Base-by-base conservation (phyloP, 2,113 vertebrate species). In the Sciurus niger region DNA sequence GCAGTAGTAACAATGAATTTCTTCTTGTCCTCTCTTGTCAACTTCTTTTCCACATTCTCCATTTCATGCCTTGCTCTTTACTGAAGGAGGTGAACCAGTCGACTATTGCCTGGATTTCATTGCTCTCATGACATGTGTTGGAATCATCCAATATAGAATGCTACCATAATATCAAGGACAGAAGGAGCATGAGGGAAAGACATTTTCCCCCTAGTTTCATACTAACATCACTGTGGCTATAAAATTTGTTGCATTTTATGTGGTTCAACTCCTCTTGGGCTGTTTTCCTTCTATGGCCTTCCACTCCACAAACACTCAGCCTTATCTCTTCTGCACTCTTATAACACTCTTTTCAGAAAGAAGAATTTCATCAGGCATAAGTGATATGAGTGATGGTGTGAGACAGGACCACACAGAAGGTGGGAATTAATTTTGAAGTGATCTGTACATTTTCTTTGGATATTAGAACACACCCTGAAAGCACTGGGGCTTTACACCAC, bases 331-430 rank as follows among this genome's bases (percentile, higher is more conserved):
- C 51, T 40, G 2, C 12, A 89, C 18, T 78, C 1, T 55, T 73
- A 37, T 55, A 93, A 58, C 24, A 60, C 18, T 82, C 16, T 94
- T 10, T 11, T 82, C 20, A 92, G 17, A 92, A 78, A 67, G 24
- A 48, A 6, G 6, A 30, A 63, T 92, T 92, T 89, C 10, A 55
- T 68, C 9, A 79, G 28, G 4, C 6, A 51, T n/a, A 20, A 86
- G 3, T 6, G 11, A 25, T 53, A 4, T 8, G 17, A 4, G 2
- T 60, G 8, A 9, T 34, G 32, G 0, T 72, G 4, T 84, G 40
- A 92, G 40, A 63, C 0, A 0, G 51, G 34, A 24, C 14, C 18
- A 83, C 10, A 53, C 17, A 67, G 43, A 92, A 89, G n/a, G 4
- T 13, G 43, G 32, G 37, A 51, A 37, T 11, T 60, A 8, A 93